Percentiles rank a stretch among this genome's conserved stretches.
Conservation (phyloP, 2,113 vertebrate genomes). For the Nothobranchius kuhntae region DNA sequence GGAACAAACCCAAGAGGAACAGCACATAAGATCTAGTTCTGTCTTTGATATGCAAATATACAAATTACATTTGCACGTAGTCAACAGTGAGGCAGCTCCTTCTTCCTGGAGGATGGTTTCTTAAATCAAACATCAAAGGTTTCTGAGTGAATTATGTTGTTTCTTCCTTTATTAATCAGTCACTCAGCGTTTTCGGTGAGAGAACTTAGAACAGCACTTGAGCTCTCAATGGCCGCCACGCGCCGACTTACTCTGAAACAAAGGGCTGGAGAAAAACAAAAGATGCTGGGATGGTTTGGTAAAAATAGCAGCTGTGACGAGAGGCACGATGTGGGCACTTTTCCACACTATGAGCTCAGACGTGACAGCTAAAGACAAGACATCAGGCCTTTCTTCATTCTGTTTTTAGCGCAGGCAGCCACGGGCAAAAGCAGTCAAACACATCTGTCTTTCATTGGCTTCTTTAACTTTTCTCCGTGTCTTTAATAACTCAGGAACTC, state of each 20-base stretch:
- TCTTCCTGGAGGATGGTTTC: slow-evolving; percentile 48
- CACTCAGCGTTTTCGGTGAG: slow-evolving; percentile 27
- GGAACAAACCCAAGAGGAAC: slow-evolving; percentile 32
- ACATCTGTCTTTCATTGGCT: slow-evolving; percentile 28
- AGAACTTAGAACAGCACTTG: slow-evolving; percentile 36
- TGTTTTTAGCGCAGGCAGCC: slow-evolving; percentile 25
- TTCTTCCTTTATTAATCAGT: slow-evolving; percentile 22
- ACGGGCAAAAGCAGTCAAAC: slow-evolving; percentile 49
- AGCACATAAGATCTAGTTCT: slow-evolving; percentile 41
- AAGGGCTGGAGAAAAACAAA: slow-evolving; percentile 31
- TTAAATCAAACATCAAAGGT: slow-evolving; percentile 58
- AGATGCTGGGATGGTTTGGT: slow-evolving; percentile 29
- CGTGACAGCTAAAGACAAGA: slow-evolving; percentile 68
- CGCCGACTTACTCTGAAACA: slow-evolving; percentile 27
- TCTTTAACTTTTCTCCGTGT: slow-evolving; percentile 5
- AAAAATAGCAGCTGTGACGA: slow-evolving; percentile 34
- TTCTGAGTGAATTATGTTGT: slow-evolving; percentile 33
- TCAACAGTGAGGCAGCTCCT: slow-evolving; percentile 28
- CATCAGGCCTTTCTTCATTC: slow-evolving; percentile 27
- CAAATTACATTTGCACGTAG: slow-evolving; percentile 43
- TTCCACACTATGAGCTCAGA: slow-evolving; percentile 31
- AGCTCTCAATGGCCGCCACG: slow-evolving; percentile 27
- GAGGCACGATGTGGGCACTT: slow-evolving; percentile 42
- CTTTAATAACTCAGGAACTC: neutral
- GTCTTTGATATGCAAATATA: slow-evolving; percentile 64